Percentiles rank a stretch among this genome's conserved stretches.
phyloP scores from a whole-genome alignment of 2,888 invertebrate species.

The Atherix ibis region DNA sequence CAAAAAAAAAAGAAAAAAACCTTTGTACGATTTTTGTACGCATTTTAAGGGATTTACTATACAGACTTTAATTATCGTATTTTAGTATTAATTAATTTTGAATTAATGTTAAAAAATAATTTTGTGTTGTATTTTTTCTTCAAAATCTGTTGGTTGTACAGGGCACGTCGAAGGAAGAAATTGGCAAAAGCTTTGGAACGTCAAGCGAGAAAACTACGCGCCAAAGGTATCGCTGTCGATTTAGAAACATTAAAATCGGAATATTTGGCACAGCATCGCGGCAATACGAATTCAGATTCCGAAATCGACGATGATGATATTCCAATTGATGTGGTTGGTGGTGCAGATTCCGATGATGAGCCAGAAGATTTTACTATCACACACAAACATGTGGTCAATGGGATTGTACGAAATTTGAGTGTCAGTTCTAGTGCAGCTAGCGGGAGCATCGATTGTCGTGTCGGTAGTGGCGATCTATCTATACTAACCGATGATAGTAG shows the following conservation, averaged over 20 bases:
- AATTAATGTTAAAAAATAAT: conserved; percentile 1
- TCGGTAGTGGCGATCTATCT: conserved; percentile 27
- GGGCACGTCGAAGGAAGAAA: conserved; percentile 79
- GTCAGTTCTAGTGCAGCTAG: conserved; percentile 28
- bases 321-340: conserved; percentile 76
- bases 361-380: conserved; percentile 47
- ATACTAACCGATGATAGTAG: conserved; percentile 29
- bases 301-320: conserved; percentile 50
- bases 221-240: conserved; percentile 80
- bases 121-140: too few relatives aligned
- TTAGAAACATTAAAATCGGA: conserved; percentile 70
- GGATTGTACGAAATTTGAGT: conserved; percentile 14
- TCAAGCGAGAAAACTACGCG: conserved; percentile 80
- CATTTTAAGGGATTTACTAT: too few relatives aligned
- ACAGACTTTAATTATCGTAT: too few relatives aligned
- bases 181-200: conserved; percentile 80
- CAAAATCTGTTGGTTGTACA: conserved; percentile 20
- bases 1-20: too few relatives aligned
- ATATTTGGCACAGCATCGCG: conserved; percentile 63
- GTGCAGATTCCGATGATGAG: conserved; percentile 56
- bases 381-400: conserved; percentile 22
- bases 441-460: conserved; percentile 11
- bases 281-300: conserved; percentile 41
- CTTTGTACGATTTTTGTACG: too few relatives aligned
- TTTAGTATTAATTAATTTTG: too few relatives aligned